Conservation (phyloP, 1,140 invertebrate genomes). For the Papilio polyxenes region DNA sequence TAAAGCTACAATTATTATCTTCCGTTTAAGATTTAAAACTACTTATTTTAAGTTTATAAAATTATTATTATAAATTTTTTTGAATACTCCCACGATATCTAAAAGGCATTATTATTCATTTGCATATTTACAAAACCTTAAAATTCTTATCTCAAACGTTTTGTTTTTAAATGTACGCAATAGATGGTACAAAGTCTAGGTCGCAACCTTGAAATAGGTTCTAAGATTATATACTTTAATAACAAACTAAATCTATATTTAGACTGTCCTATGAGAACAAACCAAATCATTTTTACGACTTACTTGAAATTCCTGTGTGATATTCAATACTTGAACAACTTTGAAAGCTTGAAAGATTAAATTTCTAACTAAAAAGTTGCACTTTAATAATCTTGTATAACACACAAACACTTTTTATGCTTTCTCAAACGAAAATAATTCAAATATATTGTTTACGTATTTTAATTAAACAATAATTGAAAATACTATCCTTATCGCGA, state of each 20-base stretch:
- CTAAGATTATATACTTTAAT: conserved; percentile 32
- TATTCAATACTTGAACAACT: conserved; percentile 18
- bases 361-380: conserved; percentile 33
- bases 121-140: not conserved
- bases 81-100: too few relatives aligned
- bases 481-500: not conserved
- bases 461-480: conserved; percentile 11
- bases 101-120: not conserved
- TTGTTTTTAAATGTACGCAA: conserved; percentile 36
- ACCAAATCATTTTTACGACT: conserved; percentile 37
- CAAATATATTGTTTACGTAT: conserved; percentile 22
- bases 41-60: not conserved
- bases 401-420: not conserved
- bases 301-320: conserved; percentile 25
- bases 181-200: conserved; percentile 47
- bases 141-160: not conserved
- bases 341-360: conserved; percentile 6
- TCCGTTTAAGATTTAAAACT: not conserved
- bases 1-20: too few relatives aligned
- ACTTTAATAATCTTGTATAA: conserved; percentile 13
- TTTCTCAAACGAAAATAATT: not conserved
- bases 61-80: not conserved
- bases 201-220: conserved; percentile 43
- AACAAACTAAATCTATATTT: conserved; percentile 37
- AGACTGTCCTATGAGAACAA: conserved; percentile 24